Conservation (phyloP, 2,797 vertebrate species). For the Clamator glandarius region DNA sequence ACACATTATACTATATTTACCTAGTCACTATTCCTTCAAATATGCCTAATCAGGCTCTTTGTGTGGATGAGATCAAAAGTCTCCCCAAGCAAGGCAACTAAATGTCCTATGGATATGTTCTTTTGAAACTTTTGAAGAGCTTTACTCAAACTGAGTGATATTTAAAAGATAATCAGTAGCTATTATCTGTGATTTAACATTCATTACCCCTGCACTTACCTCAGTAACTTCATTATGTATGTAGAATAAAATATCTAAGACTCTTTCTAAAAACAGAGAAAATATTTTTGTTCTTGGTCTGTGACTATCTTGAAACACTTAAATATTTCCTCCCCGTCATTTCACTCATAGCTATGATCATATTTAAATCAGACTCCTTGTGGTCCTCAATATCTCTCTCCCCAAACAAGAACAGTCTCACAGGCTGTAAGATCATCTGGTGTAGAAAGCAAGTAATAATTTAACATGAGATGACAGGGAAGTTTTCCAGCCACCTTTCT, state of each 20-base stretch:
- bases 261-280: background rate
- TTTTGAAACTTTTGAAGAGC: background rate
- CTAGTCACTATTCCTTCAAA: background rate
- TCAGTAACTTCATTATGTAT: background rate
- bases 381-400: background rate
- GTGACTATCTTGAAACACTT: background rate
- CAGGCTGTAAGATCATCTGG: background rate
- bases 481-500: background rate
- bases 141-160: background rate
- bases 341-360: background rate
- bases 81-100: background rate
- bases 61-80: background rate
- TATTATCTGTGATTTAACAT: background rate
- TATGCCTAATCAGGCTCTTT: background rate
- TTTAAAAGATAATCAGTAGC: background rate
- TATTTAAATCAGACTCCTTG: background rate
- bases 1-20: background rate
- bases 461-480: background rate
- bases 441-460: background rate
- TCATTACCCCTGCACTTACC: background rate
- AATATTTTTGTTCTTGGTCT: background rate
- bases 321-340: fast-evolving
- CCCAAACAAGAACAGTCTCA: background rate
- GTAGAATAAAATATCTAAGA: background rate
- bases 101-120: background rate